Evolutionary conservation across 2,888 invertebrate species (phyloP), one percentile per base, ranked within the genome.

Genomic region (Ferrisia virgata): DNA sequence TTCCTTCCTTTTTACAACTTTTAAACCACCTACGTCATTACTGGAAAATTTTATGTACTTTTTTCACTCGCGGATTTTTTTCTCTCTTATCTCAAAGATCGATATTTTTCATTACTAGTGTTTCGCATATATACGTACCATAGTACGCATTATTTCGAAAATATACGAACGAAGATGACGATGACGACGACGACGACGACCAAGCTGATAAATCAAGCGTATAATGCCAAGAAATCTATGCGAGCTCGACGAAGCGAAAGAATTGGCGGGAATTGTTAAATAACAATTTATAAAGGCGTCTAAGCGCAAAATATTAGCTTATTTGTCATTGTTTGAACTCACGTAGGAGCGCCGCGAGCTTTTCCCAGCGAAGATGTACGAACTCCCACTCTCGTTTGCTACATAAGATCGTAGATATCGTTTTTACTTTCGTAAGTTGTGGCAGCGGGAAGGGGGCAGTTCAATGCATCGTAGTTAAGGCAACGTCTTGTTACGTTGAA

Each of bases 131-230:
- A n/a, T n/a, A n/a, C n/a, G n/a, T n/a, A n/a, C n/a, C n/a, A n/a
- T n/a, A n/a, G n/a, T n/a, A n/a, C n/a, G 58, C 2, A 28, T 64
- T 22, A 25, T 25, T 11, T 8, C 25, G 28, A 25, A 64, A 64
- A 64, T 64, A 64, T 25, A 15, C n/a, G 11, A 13, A 15, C n/a
- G n/a, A n/a, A n/a, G n/a, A n/a, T n/a, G n/a, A 43, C 5, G 36
- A 4, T 36, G 5, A 4, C 18, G 6, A 2, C 18, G 47, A 47
- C 11, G 43, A 18, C 28, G 58, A 13, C 5, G 58, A 64, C 58
- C n/a, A n/a, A n/a, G 58, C 25, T 64, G 58, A 64, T 64, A 64
- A 64, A 64, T 64, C 58, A 64, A 64, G 58, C 58, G 28, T 64
- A 64, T 25, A 25, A 64, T 64, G 58, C 25, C n/a, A 47, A n/a